Evolutionary conservation across 2,797 vertebrate genomes (phyloP).

Genomic region (Zalophus californianus): DNA sequence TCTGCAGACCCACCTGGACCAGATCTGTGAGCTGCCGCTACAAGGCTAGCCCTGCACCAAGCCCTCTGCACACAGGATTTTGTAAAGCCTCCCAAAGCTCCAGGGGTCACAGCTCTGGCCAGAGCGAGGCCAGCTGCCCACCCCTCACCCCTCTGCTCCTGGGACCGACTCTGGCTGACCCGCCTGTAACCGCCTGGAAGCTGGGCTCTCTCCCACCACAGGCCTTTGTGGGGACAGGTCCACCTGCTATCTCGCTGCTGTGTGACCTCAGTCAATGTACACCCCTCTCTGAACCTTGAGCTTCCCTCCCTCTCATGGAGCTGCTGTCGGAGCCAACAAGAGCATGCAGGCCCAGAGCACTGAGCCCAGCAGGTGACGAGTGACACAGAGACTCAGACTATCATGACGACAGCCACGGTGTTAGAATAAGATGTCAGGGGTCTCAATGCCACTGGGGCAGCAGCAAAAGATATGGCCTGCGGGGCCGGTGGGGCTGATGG

Average conservation of each 20-base stretch:
- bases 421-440: neutral
- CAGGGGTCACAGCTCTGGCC: fast-evolving
- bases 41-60: neutral
- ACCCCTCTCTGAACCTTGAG: neutral
- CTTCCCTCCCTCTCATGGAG: neutral
- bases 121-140: neutral
- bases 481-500: fast-evolving
- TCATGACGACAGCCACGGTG: fast-evolving
- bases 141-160: neutral
- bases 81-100: neutral
- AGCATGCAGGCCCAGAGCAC: neutral
- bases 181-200: neutral
- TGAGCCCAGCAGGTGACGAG: neutral
- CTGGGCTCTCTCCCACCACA: neutral
- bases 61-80: too few relatives aligned
- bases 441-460: neutral
- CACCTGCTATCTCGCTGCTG: fast-evolving
- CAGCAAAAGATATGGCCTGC: neutral
- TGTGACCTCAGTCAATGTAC: fast-evolving
- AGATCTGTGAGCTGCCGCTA: neutral
- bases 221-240: neutral
- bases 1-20: fast-evolving
- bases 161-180: neutral
- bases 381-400: fast-evolving
- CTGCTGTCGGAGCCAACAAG: neutral